Evolutionary conservation across 2,797 vertebrate genomes (phyloP), one percentile per base, ranked within the genome.

Genomic region (Enteromius trimaculatus): DNA sequence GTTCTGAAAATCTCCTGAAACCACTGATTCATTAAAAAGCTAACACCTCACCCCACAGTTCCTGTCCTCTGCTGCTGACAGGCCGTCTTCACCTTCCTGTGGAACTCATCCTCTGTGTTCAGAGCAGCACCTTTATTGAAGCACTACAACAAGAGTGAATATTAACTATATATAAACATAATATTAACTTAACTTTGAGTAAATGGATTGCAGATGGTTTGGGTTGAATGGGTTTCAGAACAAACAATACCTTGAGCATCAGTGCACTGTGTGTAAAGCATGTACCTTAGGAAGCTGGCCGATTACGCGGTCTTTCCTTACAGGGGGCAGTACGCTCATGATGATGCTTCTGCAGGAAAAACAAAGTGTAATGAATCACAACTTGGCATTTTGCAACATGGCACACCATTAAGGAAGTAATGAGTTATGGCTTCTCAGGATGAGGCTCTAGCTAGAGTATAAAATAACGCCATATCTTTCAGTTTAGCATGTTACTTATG

Each of bases 11-110:
- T 49, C 23, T 17, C 23, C 6, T 10, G 6, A 49, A 39, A 37
- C 19, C 29, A 69, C 14, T 2, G 16, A 47, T 58, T 71, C 31
- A 49, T 16, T 3, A n/a, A 29, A 9, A 44, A 23, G 37, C 26
- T 4, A 29, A 6, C 29, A 53, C 39, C 96, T 94, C 91, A 98
- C 97, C 97, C 98, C 92, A 98, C 97, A 0, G 97, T 97, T 85
- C 97, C 97, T 1, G 97, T 98, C 71, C 96, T 95, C 90, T 97
- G 95, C 88, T 98, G 95, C 92, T 95, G 96, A 88, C 98, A 99
- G 21, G 97, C 97, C 0, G 92, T 95, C 90, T 88, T 95, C 87
- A 98, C 97, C 8, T 95, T 94, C 82, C 92, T 85, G 89, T 96
- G 93, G 89, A 98, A 99, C 60, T 95, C 91, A 31, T 91, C 86